phyloP scores from a whole-genome alignment of 2,797 vertebrate genomes.

The Lepilemur septentrionalis region DNA sequence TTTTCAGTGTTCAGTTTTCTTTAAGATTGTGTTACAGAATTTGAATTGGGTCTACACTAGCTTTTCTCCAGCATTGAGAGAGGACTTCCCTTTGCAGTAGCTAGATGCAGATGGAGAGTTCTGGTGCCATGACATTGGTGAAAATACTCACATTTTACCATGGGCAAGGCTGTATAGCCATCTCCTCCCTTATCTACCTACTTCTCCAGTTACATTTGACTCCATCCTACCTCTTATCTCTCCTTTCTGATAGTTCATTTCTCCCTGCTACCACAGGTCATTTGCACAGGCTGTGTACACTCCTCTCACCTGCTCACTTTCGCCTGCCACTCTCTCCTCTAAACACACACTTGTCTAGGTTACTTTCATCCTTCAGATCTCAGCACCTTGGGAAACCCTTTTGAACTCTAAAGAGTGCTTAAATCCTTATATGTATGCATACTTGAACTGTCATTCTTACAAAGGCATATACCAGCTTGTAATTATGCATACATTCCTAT shows the following conservation, averaged over 20 bases:
- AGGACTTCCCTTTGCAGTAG: neutral
- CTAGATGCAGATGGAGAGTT: neutral
- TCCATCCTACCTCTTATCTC: too few species aligned
- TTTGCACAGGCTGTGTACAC: neutral
- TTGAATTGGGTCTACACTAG: neutral
- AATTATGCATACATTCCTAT: neutral
- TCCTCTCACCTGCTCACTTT: neutral
- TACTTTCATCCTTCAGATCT: neutral
- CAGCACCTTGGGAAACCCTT: neutral
- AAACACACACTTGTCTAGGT: neutral
- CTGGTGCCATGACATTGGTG: neutral
- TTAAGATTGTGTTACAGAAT: neutral
- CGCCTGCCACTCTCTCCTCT: neutral
- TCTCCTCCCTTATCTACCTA: neutral
- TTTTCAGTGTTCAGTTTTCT: neutral
- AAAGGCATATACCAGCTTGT: neutral
- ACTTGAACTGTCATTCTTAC: neutral
- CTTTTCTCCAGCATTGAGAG: neutral
- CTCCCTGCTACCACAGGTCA: neutral
- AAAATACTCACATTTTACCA: neutral
- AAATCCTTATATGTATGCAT: neutral
- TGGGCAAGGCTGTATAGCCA: accelerated
- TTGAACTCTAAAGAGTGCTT: neutral
- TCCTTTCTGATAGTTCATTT: neutral
- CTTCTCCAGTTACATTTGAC: neutral